A percentile compares a stretch with the other conserved stretches of the same genome.
These are phyloP conservation scores for Pseudeuparius sepicola DNA, from an alignment of 2,888 invertebrate genomes.

Conservation along the genomic window DNA sequence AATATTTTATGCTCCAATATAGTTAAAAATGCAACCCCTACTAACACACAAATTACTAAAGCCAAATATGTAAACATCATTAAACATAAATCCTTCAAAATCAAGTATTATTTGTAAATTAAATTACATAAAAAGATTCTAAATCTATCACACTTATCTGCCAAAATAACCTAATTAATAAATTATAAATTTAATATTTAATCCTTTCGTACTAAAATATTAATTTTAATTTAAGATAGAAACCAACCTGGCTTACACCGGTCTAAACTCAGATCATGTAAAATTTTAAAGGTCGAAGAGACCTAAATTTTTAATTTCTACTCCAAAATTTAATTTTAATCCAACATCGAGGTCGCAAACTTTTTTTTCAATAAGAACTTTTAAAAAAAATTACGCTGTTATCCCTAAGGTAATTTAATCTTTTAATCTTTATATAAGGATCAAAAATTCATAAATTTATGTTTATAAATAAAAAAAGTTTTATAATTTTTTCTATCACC, in stretches of 20 bases:
- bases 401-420: conserved; percentile 73
- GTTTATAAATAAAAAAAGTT: conserved; percentile 44
- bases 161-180: conserved; percentile 43
- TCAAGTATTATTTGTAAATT: conserved; percentile 48
- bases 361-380: conserved; percentile 62
- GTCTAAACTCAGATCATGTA: conserved; percentile 86
- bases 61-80: conserved; percentile 36
- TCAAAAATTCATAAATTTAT: conserved; percentile 42
- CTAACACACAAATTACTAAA: conserved; percentile 50
- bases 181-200: conserved; percentile 45
- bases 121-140: conserved; percentile 54
- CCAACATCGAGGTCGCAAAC: conserved; percentile 86
- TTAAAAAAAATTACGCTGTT: conserved; percentile 73
- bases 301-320: conserved; percentile 57
- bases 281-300: conserved; percentile 76
- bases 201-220: conserved; percentile 76
- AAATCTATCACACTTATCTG: conserved; percentile 63
- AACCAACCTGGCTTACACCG: conserved; percentile 79
- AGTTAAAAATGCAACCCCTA: conserved; percentile 61
- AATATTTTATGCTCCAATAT: conserved; percentile 62
- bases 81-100: conserved; percentile 38
- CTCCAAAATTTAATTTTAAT: conserved; percentile 62
- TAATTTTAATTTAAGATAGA: conserved; percentile 56
- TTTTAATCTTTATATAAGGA: conserved; percentile 51
- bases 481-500: conserved; percentile 51